A percentile compares a stretch with the other conserved stretches of the same genome.
These are phyloP conservation scores for Zele albiditarsus DNA, from an alignment of 2,888 invertebrate species.

Conservation along the genomic window DNA sequence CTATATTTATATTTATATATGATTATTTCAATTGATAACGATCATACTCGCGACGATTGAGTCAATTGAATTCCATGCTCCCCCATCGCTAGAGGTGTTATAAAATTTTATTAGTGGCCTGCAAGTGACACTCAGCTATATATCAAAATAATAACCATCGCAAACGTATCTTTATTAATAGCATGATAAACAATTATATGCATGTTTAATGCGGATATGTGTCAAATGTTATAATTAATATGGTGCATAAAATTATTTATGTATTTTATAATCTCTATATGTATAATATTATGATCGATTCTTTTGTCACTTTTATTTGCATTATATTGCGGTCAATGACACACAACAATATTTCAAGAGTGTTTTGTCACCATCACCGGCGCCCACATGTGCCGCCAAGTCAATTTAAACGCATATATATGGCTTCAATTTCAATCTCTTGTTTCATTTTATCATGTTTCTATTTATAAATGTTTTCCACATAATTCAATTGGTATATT, in stretches of 20 bases:
- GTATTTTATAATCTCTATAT: slow-evolving; percentile 23
- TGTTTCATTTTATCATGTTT: slow-evolving; percentile 18
- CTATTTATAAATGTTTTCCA: neutral
- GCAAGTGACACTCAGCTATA: slow-evolving; percentile 40
- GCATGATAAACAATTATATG: neutral
- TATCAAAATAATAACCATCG: slow-evolving; percentile 24
- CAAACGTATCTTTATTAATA: neutral
- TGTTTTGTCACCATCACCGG: slow-evolving; percentile 21
- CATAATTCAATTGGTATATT: slow-evolving; percentile 11
- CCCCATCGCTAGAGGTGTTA: slow-evolving; percentile 36
- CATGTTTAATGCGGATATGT: neutral
- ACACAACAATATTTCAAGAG: slow-evolving; percentile 5
- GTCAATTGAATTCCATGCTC: slow-evolving; percentile 39
- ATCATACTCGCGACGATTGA: slow-evolving; percentile 32
- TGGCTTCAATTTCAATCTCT: neutral
- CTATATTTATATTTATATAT: neutral
- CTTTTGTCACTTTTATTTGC: slow-evolving; percentile 3
- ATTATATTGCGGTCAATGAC: slow-evolving; percentile 32
- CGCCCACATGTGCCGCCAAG: slow-evolving; percentile 33
- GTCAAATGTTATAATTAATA: neutral
- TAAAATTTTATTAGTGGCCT: slow-evolving; percentile 45
- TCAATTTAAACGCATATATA: slow-evolving; percentile 10
- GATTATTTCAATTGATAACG: slow-evolving; percentile 43
- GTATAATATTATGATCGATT: slow-evolving; percentile 20
- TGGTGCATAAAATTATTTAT: neutral